Evolutionary conservation across 1,140 invertebrate genomes (phyloP), one percentile per base, ranked within the genome.

Genomic region (Ruditapes philippinarum): DNA sequence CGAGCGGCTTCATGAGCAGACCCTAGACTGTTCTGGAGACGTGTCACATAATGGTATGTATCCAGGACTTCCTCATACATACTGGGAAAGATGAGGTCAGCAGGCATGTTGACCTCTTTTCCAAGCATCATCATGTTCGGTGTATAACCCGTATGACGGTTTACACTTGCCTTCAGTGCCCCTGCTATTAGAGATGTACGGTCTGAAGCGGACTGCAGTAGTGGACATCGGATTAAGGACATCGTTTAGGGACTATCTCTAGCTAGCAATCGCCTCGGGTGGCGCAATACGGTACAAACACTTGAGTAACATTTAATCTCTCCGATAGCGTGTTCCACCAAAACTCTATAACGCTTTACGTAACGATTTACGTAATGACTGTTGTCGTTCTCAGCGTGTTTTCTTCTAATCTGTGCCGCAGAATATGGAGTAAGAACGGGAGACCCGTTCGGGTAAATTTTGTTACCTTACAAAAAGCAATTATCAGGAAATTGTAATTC

Each of bases 61-160:
- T 45, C 28, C 22, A 68, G 14, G 2, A 25, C 0, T 42, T 22
- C 22, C 22, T n/a, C 45, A 45, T 79, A 12, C 14, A 45, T 45
- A 45, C 5, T 45, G 25, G 80, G 80, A 45, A 87, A 87, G 25
- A 87, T 42, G 9, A 88, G 65, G 19, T 80, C 25, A 0, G 60
- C 76, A 31, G 74, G 85, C 76, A 79, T 88, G 60, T 79, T 68
- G 9, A 88, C 42, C 25, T 88, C 85, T 17, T 42, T 54, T 22
- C 85, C 73, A 5, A 79, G 31, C 85, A 88, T 88, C 36, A 79
- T 60, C 76, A 80, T 80, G 22, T 83, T 83, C 19, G 80, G 80
- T 14, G 80, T 83, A 31, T 25, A 81, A 40, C 80, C 62, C 4
- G 80, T 83, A 28, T 60, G 49, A 4, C 80, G 57, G 38, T 83